Evolutionary conservation across 1,140 invertebrate species (phyloP).

Genomic region (Leptoteleia sp.): DNA sequence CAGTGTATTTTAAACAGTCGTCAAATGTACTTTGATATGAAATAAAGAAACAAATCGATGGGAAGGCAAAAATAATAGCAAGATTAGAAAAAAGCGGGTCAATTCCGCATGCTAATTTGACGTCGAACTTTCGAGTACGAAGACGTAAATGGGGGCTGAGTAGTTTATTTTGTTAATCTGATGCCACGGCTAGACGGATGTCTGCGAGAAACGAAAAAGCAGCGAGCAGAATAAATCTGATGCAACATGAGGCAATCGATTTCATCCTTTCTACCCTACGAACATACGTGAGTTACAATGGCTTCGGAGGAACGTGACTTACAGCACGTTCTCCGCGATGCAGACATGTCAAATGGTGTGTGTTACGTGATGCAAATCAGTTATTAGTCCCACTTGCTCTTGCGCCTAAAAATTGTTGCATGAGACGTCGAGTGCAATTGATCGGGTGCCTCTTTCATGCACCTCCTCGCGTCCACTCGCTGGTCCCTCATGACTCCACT

Average conservation of each 20-base stretch:
- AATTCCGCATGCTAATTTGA: too few species aligned
- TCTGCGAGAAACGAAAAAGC: neutral
- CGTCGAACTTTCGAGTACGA: too few species aligned
- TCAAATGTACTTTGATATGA: too few species aligned
- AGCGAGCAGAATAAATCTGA: constrained; percentile 8
- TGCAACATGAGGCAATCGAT: constrained; percentile 26
- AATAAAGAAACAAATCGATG: too few species aligned
- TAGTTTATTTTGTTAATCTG: neutral
- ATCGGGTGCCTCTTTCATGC: neutral
- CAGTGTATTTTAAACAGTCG: too few species aligned
- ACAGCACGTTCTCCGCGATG: constrained; percentile 15
- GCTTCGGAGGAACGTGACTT: constrained; percentile 11
- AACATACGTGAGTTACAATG: neutral
- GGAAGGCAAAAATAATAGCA: too few species aligned
- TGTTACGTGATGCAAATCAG: constrained; percentile 9
- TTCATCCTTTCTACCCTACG: constrained; percentile 30
- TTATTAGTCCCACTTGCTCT: constrained; percentile 4
- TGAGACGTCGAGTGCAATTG: constrained; percentile 1
- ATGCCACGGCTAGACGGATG: neutral
- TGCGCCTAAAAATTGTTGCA: constrained; percentile 14
- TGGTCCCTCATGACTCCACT: constrained; percentile 1
- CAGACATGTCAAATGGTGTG: constrained; percentile 6
- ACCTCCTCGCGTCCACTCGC: neutral
- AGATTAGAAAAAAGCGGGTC: too few species aligned
- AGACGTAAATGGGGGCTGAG: too few species aligned